Base-by-base conservation (phyloP, 2,888 invertebrate genomes). In the Xestia sexstrigata region DNA sequence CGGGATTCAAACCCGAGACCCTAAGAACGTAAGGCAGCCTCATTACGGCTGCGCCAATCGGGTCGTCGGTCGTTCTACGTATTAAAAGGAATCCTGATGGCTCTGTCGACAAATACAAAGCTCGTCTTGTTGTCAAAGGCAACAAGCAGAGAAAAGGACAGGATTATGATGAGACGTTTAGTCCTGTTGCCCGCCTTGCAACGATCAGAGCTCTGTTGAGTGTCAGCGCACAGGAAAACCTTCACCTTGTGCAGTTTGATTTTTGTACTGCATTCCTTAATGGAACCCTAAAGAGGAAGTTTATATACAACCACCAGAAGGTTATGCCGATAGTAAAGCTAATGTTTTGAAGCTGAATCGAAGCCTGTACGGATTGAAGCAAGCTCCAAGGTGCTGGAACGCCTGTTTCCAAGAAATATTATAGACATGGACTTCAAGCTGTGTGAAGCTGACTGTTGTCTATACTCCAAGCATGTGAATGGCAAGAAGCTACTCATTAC, bases 41-140 rank as follows among this genome's bases (percentile, higher is more conserved):
- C n/a, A n/a, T n/a, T n/a, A n/a, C n/a, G n/a, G n/a, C n/a, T n/a
- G n/a, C n/a, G n/a, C n/a, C n/a, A n/a, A n/a, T n/a, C n/a, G n/a
- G n/a, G n/a, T n/a, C n/a, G n/a, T n/a, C n/a, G n/a, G n/a, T n/a
- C n/a, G n/a, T n/a, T n/a, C n/a, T n/a, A n/a, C n/a, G 45, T 5
- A 47, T 67, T 26, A 47, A 67, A 45, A 26, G 66, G 66, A 20
- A 67, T 47, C 45, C 66, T 9, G 11, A 66, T 45, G 45, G 26
- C 45, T 45, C 66, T 45, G 6, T 45, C 42, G 45, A 66, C 17
- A 66, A 66, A 45, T 26, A 66, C n/a, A 66, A 66, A n/a, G 65
- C 65, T 66, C 30, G 47, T 11, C 47, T 67, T 45, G 45, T 45
- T 13, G 45, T 45, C 13, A 45, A 45, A 45, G 45, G 45, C 45